Conservation (phyloP, 2,888 invertebrate species). For the Drosophila picticornis region DNA sequence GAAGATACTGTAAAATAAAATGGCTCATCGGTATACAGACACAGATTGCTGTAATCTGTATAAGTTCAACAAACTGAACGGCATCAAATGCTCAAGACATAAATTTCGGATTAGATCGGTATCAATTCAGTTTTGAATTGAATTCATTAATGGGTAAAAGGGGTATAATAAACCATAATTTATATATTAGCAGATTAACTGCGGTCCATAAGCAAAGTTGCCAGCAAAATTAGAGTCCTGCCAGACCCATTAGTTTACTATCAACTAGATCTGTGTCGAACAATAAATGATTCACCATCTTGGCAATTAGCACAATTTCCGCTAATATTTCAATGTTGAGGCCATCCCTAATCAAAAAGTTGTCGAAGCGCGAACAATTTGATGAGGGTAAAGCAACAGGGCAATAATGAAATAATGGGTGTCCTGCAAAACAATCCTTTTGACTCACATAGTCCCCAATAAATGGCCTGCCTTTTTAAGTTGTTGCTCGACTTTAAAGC, state of each 20-base stretch:
- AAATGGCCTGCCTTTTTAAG: background rate
- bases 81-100: background rate
- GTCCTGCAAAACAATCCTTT: constrained; percentile 26
- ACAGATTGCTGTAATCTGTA: background rate
- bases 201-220: background rate
- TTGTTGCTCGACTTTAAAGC: constrained; percentile 24
- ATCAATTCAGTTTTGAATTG: background rate
- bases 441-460: background rate
- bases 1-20: background rate
- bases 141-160: too few relatives aligned
- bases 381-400: background rate
- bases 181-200: background rate
- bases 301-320: background rate
- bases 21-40: background rate
- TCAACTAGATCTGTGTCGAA: background rate
- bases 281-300: background rate
- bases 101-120: background rate
- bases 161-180: background rate
- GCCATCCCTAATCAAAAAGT: background rate
- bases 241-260: background rate
- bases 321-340: background rate
- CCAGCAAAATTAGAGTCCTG: background rate
- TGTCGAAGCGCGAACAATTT: constrained; percentile 2
- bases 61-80: background rate
- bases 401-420: constrained; percentile 8